Conservation (phyloP, 2,888 invertebrate species). For the Oasisia sp. region DNA sequence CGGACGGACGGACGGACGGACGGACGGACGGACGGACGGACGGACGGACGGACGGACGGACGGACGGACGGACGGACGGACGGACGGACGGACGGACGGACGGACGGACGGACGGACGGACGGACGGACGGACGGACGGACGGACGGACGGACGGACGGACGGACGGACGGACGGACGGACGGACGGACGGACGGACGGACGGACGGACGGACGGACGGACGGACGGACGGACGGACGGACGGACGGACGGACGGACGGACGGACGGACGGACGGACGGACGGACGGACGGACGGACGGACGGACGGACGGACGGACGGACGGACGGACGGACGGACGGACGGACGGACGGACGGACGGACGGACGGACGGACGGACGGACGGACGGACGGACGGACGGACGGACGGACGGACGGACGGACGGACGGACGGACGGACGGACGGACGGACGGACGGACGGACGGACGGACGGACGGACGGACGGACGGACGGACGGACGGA, state of each 20-base stretch:
- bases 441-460: constrained; percentile 25
- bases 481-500: constrained; percentile 26
- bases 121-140: neutral
- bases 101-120: no score
- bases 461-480: constrained; percentile 26
- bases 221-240: constrained; percentile 8
- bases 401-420: no score
- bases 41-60: constrained; percentile 20
- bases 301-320: neutral
- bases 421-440: constrained; percentile 25
- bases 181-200: no score
- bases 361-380: no score
- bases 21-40: constrained; percentile 18
- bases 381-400: no score
- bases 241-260: constrained; percentile 17
- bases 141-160: no score
- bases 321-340: neutral
- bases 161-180: no score
- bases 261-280: neutral
- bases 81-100: no score
- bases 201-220: constrained; percentile 22
- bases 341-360: no score
- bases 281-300: no score
- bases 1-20: no score
- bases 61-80: no score